Percentiles rank a stretch among this genome's conserved stretches.
These are phyloP conservation scores for Drosophila bunnanda DNA, from an alignment of 2,888 invertebrate species.

Conservation along the genomic window DNA sequence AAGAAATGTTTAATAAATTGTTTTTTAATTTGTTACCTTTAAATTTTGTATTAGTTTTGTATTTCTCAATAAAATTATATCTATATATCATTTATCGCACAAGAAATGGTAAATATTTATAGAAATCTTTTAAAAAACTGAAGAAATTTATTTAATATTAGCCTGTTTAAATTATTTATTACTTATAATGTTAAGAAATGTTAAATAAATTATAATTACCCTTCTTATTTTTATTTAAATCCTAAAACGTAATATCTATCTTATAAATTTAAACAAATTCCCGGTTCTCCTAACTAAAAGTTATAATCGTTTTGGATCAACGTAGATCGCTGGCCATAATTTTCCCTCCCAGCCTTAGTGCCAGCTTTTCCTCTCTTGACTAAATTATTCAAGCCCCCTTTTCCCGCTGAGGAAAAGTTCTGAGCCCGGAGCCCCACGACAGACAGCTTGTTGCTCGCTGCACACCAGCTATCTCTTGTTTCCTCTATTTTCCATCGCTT, in stretches of 20 bases:
- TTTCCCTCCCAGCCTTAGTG: background rate
- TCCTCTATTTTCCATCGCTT: background rate
- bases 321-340: background rate
- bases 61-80: background rate
- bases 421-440: background rate
- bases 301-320: background rate
- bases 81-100: background rate
- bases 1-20: background rate
- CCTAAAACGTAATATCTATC: background rate
- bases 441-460: constrained; percentile 32
- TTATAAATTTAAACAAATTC: background rate
- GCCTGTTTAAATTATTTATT: background rate
- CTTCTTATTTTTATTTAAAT: too few species aligned
- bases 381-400: constrained; percentile 25
- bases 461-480: constrained; percentile 9
- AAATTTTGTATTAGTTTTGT: background rate
- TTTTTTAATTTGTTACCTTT: too few species aligned
- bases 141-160: background rate
- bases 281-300: background rate
- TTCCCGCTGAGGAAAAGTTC: background rate
- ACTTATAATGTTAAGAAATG: background rate
- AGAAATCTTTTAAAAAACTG: background rate
- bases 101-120: background rate
- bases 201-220: background rate
- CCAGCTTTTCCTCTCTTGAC: background rate